Evolutionary conservation across 2,888 invertebrate species (phyloP), one percentile per base, ranked within the genome.

Genomic region (Macrophya annulata): DNA sequence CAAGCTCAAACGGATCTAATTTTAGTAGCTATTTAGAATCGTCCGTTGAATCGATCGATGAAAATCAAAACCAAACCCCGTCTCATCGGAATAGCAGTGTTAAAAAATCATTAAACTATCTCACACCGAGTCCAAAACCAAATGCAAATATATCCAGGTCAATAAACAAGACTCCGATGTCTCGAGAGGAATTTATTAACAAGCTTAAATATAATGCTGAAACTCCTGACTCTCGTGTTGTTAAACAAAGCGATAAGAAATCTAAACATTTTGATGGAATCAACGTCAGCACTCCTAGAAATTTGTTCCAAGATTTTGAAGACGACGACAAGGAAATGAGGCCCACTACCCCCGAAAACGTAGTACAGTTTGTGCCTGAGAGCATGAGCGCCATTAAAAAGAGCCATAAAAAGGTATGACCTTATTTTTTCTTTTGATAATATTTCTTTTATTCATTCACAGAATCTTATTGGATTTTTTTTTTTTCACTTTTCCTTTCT

Each of bases 341-440:
- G 55, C 89, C 90, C 0, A 85, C 87, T 21, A 92, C 92, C 15
- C 92, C 92, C 0, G 90, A 90, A 84, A 92, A 92, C 86, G 86
- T 89, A 0, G 86, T 90, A 25, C 85, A 87, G 72, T 86, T 92
- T 55, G 84, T 92, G 81, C 92, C 92, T 1, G 91, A 92, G 72
- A 92, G 92, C 72, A 92, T 91, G 90, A 92, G 92, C 85, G 91
- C 91, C 77, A 92, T 92, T 31, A 92, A 92, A 71, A 92, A 90
- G 76, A 92, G 92, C 59, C 92, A 92, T 82, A 91, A 89, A 85
- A 92, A 92, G 91, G 92, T 92, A 90, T 87, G 0, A 1, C 0
- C n/a, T 25, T 51, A 9, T 37, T 31, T 83, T 25, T 25, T 40
- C 9, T 6, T 4, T 37, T 21, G 62, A 25, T 12, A 25, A 10